Evolutionary conservation across 1,140 invertebrate species (phyloP), one percentile per base, ranked within the genome.

Genomic region (Papilio machaon): DNA sequence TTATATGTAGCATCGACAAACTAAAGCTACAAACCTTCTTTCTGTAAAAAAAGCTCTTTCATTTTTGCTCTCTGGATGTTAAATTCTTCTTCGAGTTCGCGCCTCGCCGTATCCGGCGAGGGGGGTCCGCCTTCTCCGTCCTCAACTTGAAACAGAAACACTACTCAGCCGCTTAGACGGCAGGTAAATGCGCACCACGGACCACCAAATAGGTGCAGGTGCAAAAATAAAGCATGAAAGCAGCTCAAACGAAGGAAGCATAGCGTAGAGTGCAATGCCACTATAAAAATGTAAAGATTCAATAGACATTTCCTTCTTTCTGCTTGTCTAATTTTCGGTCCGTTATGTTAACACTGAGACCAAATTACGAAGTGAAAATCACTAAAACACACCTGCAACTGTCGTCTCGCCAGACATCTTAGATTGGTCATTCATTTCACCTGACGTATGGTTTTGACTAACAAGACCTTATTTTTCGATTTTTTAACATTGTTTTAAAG

Each of bases 11-110:
- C 82, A 60, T 84, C 73, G 81, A 81, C 73, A 30, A 81, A 64
- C 43, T 64, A 19, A 79, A 79, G 77, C 73, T 85, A 91, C 91
- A 67, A 95, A 98, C 97, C 97, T 97, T 99, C 98, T 96, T 98
- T 99, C 90, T 98, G 97, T 83, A 98, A 95, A 94, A 97, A 99
- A 13, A 99, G 92, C 88, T 98, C 98, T 95, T 98, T 98, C 95
- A 99, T 97, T 95, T 97, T 98, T 8, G 98, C 98, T 86, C 98
- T 96, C 93, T 99, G 98, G 67, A 96, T 94, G 90, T 98, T 97
- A 95, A 98, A 99, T 91, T 98, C 97, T 85, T 97, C 97, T 87
- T 97, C 97, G 87, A 97, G 96, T 85, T 96, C 96, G 82, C 96
- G 95, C 81, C 86, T 83, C 70, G 79, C 76, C 70, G 88, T 82